Evolutionary conservation across 92 coral and sea anemone genomes (phyloP).

Genomic region (Palythoa grandiflora): DNA sequence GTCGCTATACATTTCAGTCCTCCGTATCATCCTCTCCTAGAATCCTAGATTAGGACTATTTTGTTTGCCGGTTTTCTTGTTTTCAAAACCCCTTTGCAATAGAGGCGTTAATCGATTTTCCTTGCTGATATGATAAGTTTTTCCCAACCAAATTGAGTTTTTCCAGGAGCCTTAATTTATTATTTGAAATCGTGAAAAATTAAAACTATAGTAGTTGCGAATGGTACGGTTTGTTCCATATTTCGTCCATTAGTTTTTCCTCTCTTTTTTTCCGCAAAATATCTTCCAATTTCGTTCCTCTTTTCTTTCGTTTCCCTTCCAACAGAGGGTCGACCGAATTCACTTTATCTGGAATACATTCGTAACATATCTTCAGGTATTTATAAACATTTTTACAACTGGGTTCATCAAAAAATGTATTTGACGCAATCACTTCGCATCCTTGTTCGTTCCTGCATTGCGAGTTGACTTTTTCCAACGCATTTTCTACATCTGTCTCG

Average conservation of each 20-base stretch:
- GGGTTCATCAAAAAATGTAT: conserved; percentile 95
- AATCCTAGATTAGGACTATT: too few species aligned
- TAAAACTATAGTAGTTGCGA: conserved; percentile 43
- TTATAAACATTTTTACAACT: conserved; percentile 95
- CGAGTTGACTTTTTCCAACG: conserved; percentile 83
- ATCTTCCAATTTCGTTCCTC: conserved; percentile 83
- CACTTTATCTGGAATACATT: conserved; percentile 89
- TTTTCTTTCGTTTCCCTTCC: conserved; percentile 82
- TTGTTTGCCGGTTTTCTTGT: too few species aligned
- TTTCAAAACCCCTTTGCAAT: too few species aligned
- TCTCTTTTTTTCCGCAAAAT: conserved; percentile 73
- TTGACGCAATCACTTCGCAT: conserved; percentile 97
- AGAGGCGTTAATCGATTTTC: too few species aligned
- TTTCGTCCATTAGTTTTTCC: conserved; percentile 69
- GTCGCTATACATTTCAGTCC: too few species aligned
- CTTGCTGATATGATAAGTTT: too few species aligned
- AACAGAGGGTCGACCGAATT: conserved; percentile 80
- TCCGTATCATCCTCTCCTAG: too few species aligned
- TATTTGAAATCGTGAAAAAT: background rate
- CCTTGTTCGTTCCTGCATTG: conserved; percentile 96
- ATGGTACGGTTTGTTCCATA: conserved; percentile 80
- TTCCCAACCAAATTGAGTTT: too few species aligned
- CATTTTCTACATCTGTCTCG: conserved; percentile 89
- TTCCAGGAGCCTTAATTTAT: too few species aligned
- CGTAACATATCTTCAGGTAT: conserved; percentile 94